These are phyloP conservation scores for Carposina sasakii DNA, from an alignment of 1,140 invertebrate genomes.

Conservation along the genomic window DNA sequence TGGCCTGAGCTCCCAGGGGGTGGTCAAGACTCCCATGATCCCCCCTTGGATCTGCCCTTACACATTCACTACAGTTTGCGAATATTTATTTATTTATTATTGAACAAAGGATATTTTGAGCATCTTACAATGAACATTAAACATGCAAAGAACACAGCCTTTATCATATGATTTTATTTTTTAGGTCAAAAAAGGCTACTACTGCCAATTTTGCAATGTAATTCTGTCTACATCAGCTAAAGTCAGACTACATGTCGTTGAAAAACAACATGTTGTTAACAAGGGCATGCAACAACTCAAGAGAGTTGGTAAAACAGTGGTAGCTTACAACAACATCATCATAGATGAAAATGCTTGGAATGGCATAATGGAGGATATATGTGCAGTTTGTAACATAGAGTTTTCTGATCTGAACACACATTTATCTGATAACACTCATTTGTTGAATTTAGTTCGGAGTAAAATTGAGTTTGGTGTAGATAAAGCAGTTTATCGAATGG, in stretches of 20 bases:
- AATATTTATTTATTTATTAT: too few relatives aligned
- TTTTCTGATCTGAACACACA: slow-evolving; percentile 25
- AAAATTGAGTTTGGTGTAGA: slow-evolving; percentile 21
- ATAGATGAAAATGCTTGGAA: slow-evolving; percentile 36
- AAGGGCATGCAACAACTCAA: slow-evolving; percentile 20
- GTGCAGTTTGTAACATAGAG: slow-evolving; percentile 30
- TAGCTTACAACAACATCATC: slow-evolving; percentile 26
- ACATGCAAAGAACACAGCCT: not conserved
- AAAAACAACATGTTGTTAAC: slow-evolving; percentile 22
- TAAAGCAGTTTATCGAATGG: slow-evolving; percentile 29
- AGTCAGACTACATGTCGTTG: slow-evolving; percentile 25
- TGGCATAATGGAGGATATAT: slow-evolving; percentile 26
- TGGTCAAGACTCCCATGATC: too few relatives aligned
- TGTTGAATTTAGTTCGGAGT: slow-evolving; percentile 32
- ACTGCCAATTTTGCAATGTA: slow-evolving; percentile 38
- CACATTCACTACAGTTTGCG: too few relatives aligned
- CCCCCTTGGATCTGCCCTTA: too few relatives aligned
- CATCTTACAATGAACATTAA: not conserved
- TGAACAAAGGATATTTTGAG: too few relatives aligned
- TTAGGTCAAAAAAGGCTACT: slow-evolving; percentile 38
- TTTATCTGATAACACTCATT: slow-evolving; percentile 21
- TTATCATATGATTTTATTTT: slow-evolving; percentile 13
- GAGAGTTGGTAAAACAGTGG: slow-evolving; percentile 14
- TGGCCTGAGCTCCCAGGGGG: too few relatives aligned
- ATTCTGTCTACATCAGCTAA: slow-evolving; percentile 27